Evolutionary conservation across 1,140 invertebrate species (phyloP).

Genomic region (Copidosoma floridanum): DNA sequence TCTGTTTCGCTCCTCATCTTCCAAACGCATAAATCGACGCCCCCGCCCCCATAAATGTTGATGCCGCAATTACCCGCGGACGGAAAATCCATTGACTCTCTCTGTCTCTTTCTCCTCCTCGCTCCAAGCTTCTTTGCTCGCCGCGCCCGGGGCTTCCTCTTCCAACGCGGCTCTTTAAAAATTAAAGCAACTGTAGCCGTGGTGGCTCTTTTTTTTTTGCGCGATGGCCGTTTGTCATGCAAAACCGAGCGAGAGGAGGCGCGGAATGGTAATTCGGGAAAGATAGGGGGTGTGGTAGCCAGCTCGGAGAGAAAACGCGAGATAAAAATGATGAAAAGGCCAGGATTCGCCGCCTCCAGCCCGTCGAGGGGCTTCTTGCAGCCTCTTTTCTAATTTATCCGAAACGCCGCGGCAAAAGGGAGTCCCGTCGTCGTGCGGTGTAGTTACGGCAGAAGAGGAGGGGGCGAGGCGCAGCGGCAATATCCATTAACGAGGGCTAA

Average conservation of each 20-base stretch:
- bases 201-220: background rate
- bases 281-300: conserved; percentile 3
- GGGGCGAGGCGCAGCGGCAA: conserved; percentile 34
- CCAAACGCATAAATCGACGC: conserved; percentile 6
- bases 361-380: background rate
- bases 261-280: conserved; percentile 38
- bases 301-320: background rate
- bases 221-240: conserved; percentile 44
- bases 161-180: background rate
- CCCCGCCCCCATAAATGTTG: conserved; percentile 13
- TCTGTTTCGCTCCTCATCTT: background rate
- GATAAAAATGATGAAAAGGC: conserved; percentile 28
- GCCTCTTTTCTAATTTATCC: conserved; percentile 43
- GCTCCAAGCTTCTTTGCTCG: no score
- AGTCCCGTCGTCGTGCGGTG: no score
- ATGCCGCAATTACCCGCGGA: background rate
- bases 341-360: background rate
- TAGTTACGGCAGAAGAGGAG: background rate
- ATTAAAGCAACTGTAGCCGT: conserved; percentile 1
- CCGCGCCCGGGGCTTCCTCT: no score
- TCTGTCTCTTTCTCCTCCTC: background rate
- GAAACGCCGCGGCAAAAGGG: conserved; percentile 30
- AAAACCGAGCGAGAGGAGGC: conserved; percentile 36
- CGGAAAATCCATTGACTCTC: background rate
- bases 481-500: conserved; percentile 44